Evolutionary conservation across 2,797 vertebrate genomes (phyloP), one percentile per base, ranked within the genome.

Genomic region (Podarcis siculus): DNA sequence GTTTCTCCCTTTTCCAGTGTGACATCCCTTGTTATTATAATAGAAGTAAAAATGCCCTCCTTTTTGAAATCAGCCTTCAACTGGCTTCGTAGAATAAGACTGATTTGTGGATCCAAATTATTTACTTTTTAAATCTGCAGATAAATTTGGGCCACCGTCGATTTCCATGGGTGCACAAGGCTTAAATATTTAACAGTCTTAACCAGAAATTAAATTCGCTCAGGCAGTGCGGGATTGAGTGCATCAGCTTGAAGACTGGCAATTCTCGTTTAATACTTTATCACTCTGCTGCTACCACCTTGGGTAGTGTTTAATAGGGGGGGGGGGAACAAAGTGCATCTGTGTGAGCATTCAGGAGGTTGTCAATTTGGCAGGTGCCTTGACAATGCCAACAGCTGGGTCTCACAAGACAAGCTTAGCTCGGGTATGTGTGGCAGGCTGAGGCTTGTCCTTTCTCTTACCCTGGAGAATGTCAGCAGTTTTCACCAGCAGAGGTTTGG

Each of bases 401-500:
- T 89, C 92, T 90, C 89, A 37, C n/a, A 87, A 92, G 90, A 32
- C 83, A 61, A 49, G 17, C 58, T 90, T 88, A 69, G 85, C 82
- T 78, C 72, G 39, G 39, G 5, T 6, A 86, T 83, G 49, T 27
- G n/a, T 79, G 89, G 92, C 91, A 90, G 75, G 87, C 37, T 0
- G 0, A 79, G 67, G n/a, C 87, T 78, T 90, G 79, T 90, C 91
- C 55, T 30, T 80, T 76, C 35, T 69, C 90, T 91, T 89, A 78
- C 35, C 23, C 7, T 85, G 64, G 81, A 45, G 88, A 87, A 69
- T 58, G 67, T 84, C 89, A 86, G 49, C 86, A 76, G 69, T 87
- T 80, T 89, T 45, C 64, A 79, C 92, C 94, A 87, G 42, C 89
- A 86, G 0, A 75, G 19, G 1, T 86, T 94, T 84, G 90, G 77